Base-by-base conservation (phyloP, 2,113 vertebrate species). In the Maccullochella peelii region DNA sequence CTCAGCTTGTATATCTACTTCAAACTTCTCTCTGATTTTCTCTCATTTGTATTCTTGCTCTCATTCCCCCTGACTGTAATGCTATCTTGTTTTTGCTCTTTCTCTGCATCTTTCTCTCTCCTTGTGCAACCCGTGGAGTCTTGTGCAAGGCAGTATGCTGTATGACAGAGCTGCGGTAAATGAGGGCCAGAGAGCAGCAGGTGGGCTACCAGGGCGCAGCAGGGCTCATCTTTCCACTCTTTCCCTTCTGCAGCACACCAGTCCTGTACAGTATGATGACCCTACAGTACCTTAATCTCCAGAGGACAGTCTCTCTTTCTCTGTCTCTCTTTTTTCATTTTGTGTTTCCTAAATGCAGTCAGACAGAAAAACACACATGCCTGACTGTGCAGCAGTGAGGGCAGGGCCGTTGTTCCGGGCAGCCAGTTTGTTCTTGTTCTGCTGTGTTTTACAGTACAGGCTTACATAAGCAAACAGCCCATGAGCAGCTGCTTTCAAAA, bases 391-490 rank as follows among this genome's bases (percentile, higher is more conserved):
- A 70, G 73, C 86, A 86, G 59, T 36, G 68, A 91, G 83, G 86
- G 73, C 80, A 86, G 74, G 84, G 75, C 84, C 78, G 81, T 75
- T 80, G 86, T 86, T 67, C 79, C 20, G 1, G 30, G 25, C 86
- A 86, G 80, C 82, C 81, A 73, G 86, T 91, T 89, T 77, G 65
- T 82, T 87, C 85, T 85, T 85, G 88, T 73, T 88, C 73, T 80
- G 79, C 63, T 85, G 59, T 76, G 71, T 90, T 88, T 80, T 88
- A 86, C 77, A 80, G 71, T 80, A 61, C 77, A 79, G 54, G 25
- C 85, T 92, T 90, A 92, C 83, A 88, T 90, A 92, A 92, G 85
- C 77, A 79, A 89, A 84, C 83, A 90, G 69, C 68, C 65, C 30
- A 61, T 55, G 73, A 88, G 77, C 81, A 84, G 69, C 81, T 85